Evolutionary conservation across 2,113 vertebrate genomes (phyloP).

Genomic region (Cygnus buccinator): DNA sequence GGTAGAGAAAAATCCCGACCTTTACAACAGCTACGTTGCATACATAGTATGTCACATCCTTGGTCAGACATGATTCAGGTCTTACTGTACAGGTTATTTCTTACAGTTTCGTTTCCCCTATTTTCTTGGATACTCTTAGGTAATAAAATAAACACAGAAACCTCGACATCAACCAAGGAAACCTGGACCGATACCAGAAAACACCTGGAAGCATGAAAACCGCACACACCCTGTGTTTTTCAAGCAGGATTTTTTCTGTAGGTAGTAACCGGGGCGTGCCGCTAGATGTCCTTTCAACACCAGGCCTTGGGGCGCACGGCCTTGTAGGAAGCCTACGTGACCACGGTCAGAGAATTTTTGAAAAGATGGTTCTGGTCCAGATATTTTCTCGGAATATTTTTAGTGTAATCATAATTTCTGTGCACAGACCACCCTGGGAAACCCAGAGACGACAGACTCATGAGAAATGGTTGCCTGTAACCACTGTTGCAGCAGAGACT

Average conservation of each 20-base stretch:
- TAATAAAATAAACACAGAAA: neutral
- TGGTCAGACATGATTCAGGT: neutral
- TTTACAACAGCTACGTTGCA: neutral
- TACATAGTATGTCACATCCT: neutral
- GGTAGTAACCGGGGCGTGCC: neutral
- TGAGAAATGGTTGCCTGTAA: neutral
- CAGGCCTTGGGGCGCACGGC: neutral
- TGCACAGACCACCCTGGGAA: neutral
- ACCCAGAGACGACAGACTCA: neutral
- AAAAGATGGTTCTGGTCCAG: neutral
- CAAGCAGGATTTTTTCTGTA: neutral
- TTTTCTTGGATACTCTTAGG: neutral
- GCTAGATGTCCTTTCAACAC: slow-evolving; percentile 62
- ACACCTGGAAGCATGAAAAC: neutral
- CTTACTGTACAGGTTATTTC: neutral
- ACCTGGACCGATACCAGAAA: neutral
- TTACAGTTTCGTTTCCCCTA: neutral
- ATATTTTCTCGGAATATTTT: neutral
- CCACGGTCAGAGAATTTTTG: neutral
- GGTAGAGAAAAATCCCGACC: neutral
- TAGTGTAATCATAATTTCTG: neutral
- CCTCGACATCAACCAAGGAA: neutral
- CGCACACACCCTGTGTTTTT: neutral
- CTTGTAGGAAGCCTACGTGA: rapidly evolving
- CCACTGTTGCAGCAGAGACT: neutral